phyloP scores from a whole-genome alignment of 2,113 vertebrate genomes.

The Anguilla japonica region DNA sequence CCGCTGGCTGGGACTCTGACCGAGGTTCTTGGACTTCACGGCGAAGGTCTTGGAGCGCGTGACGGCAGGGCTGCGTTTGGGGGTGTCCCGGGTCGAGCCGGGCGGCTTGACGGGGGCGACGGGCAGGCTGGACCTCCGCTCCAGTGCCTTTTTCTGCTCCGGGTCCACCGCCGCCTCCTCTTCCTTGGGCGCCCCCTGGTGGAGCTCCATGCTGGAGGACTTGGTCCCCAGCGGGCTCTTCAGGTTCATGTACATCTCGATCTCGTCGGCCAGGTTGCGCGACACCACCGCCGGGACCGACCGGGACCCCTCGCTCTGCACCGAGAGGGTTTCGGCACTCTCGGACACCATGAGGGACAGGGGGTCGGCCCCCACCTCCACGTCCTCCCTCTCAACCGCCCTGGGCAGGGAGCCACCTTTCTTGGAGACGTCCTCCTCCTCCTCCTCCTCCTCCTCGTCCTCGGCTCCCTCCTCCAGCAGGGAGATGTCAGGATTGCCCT shows the following conservation, averaged over 20 bases:
- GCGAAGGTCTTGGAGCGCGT: conserved; percentile 88
- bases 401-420: conserved; percentile 68
- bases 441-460: conserved; percentile 5
- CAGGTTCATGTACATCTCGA: conserved; percentile 96
- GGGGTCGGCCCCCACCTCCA: conserved; percentile 87
- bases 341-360: conserved; percentile 86
- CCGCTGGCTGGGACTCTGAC: conserved; percentile 66
- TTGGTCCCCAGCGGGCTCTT: conserved; percentile 79
- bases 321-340: conserved; percentile 59
- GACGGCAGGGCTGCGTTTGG: conserved; percentile 70
- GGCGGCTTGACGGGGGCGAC: conserved; percentile 64
- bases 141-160: conserved; percentile 57
- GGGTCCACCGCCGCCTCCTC: conserved; percentile 16
- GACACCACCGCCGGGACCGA: conserved; percentile 75
- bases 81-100: conserved; percentile 51
- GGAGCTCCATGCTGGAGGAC: conserved; percentile 90
- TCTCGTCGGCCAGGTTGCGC: conserved; percentile 93
- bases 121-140: conserved; percentile 87
- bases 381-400: conserved; percentile 82
- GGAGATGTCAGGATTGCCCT: conserved; percentile 27
- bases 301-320: conserved; percentile 74
- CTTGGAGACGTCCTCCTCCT: conserved; percentile 41
- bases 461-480: conserved; percentile 15
- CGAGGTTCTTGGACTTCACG: conserved; percentile 67
- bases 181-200: conserved; percentile 55